Conservation (phyloP, 1,140 invertebrate species). For the Penaeus chinensis region DNA sequence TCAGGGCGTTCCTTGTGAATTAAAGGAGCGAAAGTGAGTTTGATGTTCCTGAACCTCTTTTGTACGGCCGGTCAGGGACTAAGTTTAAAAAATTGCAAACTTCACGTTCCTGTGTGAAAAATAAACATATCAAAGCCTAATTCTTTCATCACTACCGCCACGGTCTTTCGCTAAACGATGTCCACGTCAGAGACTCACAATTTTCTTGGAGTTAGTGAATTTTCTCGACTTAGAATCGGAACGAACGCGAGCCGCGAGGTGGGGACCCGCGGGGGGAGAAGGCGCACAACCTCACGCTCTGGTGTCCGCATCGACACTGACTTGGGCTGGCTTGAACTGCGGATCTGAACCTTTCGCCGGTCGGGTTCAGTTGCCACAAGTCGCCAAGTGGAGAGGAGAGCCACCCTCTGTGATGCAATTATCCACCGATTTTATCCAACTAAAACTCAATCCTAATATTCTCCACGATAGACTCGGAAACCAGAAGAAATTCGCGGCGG, state of each 20-base stretch:
- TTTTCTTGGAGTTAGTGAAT: slow-evolving; percentile 36
- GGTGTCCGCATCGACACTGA: slow-evolving; percentile 58
- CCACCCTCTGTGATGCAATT: neutral
- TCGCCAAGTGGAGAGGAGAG: slow-evolving; percentile 18
- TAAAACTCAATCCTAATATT: neutral
- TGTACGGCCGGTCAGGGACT: slow-evolving; percentile 32
- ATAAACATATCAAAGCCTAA: too few species aligned
- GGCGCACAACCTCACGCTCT: slow-evolving; percentile 37
- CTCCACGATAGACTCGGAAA: too few species aligned
- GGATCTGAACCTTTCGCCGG: slow-evolving; percentile 52
- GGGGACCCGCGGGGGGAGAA: slow-evolving; percentile 12
- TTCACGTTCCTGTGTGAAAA: too few species aligned
- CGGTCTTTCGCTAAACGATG: neutral
- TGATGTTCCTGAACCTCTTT: neutral
- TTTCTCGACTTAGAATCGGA: slow-evolving; percentile 28
- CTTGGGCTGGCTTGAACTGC: slow-evolving; percentile 46
- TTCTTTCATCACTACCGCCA: neutral
- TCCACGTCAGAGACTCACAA: slow-evolving; percentile 15
- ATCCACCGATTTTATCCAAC: neutral
- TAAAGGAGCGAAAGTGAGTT: too few species aligned
- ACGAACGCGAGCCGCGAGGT: neutral
- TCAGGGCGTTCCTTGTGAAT: too few species aligned
- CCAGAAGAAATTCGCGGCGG: too few species aligned
- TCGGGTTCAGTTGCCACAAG: slow-evolving; percentile 40
- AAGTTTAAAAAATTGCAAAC: slow-evolving; percentile 36